These are phyloP conservation scores for Watsonalla binaria DNA, from an alignment of 2,888 invertebrate genomes.

Conservation along the genomic window DNA sequence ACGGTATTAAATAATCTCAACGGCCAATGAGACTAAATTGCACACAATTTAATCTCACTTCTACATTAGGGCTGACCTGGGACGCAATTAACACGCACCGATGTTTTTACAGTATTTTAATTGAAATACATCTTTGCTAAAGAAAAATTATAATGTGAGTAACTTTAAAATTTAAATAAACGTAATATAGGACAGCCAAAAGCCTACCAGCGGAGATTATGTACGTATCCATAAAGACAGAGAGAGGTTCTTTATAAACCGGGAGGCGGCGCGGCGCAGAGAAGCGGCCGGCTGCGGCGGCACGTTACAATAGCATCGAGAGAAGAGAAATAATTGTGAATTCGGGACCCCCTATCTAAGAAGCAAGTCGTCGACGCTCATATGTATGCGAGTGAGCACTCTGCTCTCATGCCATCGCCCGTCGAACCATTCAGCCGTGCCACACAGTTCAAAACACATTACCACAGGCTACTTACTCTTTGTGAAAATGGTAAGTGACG, in stretches of 20 bases:
- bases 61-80: conserved; percentile 28
- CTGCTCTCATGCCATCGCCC: conserved; percentile 32
- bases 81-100: conserved; percentile 32
- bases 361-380: conserved; percentile 31
- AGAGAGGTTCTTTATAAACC: no score
- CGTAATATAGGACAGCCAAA: no score
- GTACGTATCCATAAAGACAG: no score
- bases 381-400: conserved; percentile 52
- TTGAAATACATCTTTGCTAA: no score
- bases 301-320: conserved; percentile 34
- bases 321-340: conserved; percentile 47
- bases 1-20: conserved; percentile 55
- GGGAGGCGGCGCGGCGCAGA: not conserved
- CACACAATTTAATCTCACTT: conserved; percentile 42
- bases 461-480: conserved; percentile 47
- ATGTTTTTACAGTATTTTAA: no score
- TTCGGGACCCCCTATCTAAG: conserved; percentile 42
- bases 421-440: conserved; percentile 50
- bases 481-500: conserved; percentile 43
- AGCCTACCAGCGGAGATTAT: no score
- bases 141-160: no score
- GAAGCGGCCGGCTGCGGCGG: conserved; percentile 15
- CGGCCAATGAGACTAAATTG: conserved; percentile 58
- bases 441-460: conserved; percentile 64
- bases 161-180: no score